A percentile compares a stretch with the other conserved stretches of the same genome.
Evolutionary conservation across 2,113 vertebrate genomes (phyloP).

Genomic region (Catharus bicknelli): DNA sequence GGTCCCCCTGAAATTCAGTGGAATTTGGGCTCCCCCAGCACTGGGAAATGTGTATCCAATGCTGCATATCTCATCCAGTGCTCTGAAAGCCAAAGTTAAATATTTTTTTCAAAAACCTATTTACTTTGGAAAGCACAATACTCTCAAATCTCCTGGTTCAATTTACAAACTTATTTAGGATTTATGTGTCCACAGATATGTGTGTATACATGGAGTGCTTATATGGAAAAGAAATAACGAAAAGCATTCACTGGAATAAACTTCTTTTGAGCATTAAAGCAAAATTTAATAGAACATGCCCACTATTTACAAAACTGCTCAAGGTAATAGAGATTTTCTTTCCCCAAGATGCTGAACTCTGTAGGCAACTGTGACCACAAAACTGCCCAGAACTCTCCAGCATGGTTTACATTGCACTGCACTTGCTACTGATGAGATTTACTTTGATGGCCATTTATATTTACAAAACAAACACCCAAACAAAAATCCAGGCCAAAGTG

Average conservation of each 20-base stretch:
- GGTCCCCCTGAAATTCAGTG: not conserved
- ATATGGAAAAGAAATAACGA: not conserved
- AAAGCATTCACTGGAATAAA: not conserved
- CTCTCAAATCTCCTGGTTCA: not conserved
- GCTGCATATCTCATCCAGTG: not conserved
- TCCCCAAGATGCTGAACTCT: not conserved
- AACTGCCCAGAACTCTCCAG: not conserved
- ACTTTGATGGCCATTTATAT: not conserved
- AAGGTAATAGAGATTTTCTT: not conserved
- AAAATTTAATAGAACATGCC: not conserved
- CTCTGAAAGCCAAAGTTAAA: not conserved
- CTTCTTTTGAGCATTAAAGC: not conserved
- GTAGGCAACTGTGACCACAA: not conserved
- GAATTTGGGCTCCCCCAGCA: not conserved
- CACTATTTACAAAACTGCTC: not conserved
- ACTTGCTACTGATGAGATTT: not conserved
- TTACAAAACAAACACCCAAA: not conserved
- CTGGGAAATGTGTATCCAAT: not conserved
- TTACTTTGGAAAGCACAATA: not conserved
- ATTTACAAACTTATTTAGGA: conserved; percentile 18
- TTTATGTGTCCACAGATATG: not conserved
- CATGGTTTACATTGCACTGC: not conserved
- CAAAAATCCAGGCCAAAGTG: not conserved
- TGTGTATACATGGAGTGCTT: not conserved
- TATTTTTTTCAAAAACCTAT: not conserved